Percentiles rank a stretch among this genome's conserved stretches.
Conservation (phyloP, 2,113 vertebrate genomes). For the Gasterosteus nipponicus region DNA sequence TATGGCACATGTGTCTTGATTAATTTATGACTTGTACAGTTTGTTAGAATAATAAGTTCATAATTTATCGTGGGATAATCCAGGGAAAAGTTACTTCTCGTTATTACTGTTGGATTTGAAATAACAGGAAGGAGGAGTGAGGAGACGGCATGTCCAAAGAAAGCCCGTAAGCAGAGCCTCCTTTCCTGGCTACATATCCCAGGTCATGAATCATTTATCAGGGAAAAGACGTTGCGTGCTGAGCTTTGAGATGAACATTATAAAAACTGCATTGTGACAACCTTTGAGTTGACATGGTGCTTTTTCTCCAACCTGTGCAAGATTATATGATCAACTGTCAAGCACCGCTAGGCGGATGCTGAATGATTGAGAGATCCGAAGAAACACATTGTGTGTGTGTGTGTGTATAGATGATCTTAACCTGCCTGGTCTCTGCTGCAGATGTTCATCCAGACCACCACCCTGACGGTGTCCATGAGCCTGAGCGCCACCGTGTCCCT, state of each 20-base stretch:
- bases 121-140: constrained; percentile 29
- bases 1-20: constrained; percentile 53
- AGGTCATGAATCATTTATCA: constrained; percentile 65
- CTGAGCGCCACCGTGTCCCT: constrained; percentile 90
- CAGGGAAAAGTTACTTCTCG: constrained; percentile 39
- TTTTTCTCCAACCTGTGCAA: constrained; percentile 3
- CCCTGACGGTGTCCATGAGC: constrained; percentile 91
- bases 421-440: constrained; percentile 55
- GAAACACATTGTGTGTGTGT: not conserved
- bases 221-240: constrained; percentile 41
- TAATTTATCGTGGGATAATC: constrained; percentile 45
- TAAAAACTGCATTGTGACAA: constrained; percentile 29
- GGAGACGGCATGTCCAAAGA: constrained; percentile 29
- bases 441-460: constrained; percentile 94
- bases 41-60: constrained; percentile 59
- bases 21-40: constrained; percentile 55
- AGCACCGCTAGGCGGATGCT: not conserved
- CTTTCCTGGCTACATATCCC: constrained; percentile 53
- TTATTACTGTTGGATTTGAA: constrained; percentile 43
- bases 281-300: not conserved
- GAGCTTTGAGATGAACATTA: constrained; percentile 46
- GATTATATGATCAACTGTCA: constrained; percentile 5
- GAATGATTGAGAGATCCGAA: too few species aligned
- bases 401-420: constrained; percentile 3
- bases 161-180: constrained; percentile 60